Evolutionary conservation across 1,140 invertebrate genomes (phyloP), one percentile per base, ranked within the genome.

Genomic region (Drosophila teissieri): DNA sequence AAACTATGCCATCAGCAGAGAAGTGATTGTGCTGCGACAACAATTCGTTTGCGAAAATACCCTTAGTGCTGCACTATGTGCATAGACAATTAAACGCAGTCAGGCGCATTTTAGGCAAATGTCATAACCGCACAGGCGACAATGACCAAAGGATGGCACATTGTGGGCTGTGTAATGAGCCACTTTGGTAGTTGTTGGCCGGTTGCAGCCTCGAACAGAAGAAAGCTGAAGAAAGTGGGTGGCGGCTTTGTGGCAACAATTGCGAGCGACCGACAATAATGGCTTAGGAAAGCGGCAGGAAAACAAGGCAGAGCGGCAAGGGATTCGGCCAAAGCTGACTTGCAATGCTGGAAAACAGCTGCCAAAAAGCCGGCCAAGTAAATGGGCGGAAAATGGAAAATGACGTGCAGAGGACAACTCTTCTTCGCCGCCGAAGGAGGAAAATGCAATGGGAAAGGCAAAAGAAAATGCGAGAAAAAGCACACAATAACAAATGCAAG

Each of bases 211-310:
- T 14, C 1, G 12, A 3, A 39, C 31, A 39, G 37, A 39, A 39
- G 37, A 39, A 11, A 39, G 14, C 37, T 14, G 37, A 39, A 14
- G 14, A 39, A 39, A 39, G 37, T 14, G 14, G 37, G 31, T 10
- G 37, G 40, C n/a, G 45, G 24, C 45, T 48, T 48, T 48, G 45
- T 48, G 14, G 5, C 45, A 76, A 80, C 79, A 80, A 80, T 83
- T 80, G 81, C 81, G 80, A 60, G 81, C 81, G 80, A 60, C 63
- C 75, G 51, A 73, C 73, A 80, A 84, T 84, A 84, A 84, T 78
- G 73, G 85, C 78, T 86, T 60, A 67, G 74, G 54, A 60, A 67
- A 39, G 51, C 40, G 60, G 54, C 48, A 17, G 55, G 39, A 48
- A 40, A 36, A 51, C 14, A 6, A 40, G 37, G 8, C 15, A 22